phyloP scores from a whole-genome alignment of 64 coral and sea anemone genomes.

The Dendronephthya gigantea region DNA sequence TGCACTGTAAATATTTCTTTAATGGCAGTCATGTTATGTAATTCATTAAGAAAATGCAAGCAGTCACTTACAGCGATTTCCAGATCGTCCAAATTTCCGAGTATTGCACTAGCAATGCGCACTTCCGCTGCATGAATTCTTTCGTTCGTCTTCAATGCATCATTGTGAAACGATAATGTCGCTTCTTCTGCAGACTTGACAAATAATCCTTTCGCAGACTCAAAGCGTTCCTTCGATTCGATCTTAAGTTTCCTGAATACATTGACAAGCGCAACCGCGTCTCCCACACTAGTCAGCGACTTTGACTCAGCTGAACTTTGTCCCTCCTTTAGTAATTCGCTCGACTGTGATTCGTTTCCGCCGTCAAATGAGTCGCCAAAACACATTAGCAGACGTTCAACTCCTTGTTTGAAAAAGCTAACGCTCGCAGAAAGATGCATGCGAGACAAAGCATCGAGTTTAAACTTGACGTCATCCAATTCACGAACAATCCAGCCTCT shows the following conservation, averaged over 20 bases:
- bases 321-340: too few species aligned
- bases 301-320: too few species aligned
- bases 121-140: background rate
- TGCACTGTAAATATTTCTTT: background rate
- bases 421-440: background rate
- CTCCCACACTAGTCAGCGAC: background rate
- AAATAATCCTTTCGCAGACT: background rate
- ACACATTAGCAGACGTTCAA: background rate
- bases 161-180: background rate
- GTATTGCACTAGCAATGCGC: background rate
- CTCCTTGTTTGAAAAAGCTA: background rate
- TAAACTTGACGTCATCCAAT: background rate
- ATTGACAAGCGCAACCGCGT: background rate
- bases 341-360: background rate
- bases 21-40: background rate
- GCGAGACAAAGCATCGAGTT: background rate
- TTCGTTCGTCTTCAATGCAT: background rate
- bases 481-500: background rate
- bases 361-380: background rate
- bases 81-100: background rate
- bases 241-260: background rate
- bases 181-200: background rate
- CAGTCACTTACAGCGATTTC: background rate
- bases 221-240: background rate
- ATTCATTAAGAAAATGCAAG: background rate